Conservation (phyloP, 2,113 vertebrate genomes). For the Ailuropoda melanoleuca region DNA sequence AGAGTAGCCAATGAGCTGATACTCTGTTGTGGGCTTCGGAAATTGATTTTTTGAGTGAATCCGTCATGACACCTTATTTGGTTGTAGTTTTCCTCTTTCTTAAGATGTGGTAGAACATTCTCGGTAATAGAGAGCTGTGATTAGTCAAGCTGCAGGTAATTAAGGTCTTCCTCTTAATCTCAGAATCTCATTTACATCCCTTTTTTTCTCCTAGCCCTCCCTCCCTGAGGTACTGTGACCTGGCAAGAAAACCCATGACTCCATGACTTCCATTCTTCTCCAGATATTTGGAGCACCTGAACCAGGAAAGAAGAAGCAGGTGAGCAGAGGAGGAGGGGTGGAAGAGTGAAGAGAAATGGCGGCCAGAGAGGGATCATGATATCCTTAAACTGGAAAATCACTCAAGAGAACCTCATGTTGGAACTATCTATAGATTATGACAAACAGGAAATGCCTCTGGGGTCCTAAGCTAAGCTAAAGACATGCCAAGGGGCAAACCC, state of each 20-base stretch:
- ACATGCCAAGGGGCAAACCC: not conserved
- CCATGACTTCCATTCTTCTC: not conserved
- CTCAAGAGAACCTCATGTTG: not conserved
- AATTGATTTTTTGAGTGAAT: not conserved
- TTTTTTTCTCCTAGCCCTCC: not conserved
- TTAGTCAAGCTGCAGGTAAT: not conserved
- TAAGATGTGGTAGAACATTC: not conserved
- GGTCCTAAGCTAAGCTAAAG: not conserved
- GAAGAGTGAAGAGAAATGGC: not conserved
- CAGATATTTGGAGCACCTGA: not conserved
- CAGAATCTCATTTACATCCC: not conserved
- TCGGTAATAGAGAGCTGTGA: not conserved
- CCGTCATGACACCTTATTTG: not conserved
- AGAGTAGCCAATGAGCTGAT: not conserved
- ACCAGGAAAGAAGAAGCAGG: not conserved
- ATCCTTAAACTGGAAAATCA: not conserved
- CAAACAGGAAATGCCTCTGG: not conserved
- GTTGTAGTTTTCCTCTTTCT: slow-evolving; percentile 33
- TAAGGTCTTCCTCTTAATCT: not conserved
- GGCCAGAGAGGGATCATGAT: not conserved
- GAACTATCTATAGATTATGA: not conserved
- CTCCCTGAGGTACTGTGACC: not conserved
- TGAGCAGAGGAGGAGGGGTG: not conserved
- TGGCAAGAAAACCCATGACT: not conserved
- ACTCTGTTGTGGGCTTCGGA: not conserved